These are phyloP conservation scores for Sebastes schlegelii DNA, from an alignment of 2,113 vertebrate species.

Conservation along the genomic window DNA sequence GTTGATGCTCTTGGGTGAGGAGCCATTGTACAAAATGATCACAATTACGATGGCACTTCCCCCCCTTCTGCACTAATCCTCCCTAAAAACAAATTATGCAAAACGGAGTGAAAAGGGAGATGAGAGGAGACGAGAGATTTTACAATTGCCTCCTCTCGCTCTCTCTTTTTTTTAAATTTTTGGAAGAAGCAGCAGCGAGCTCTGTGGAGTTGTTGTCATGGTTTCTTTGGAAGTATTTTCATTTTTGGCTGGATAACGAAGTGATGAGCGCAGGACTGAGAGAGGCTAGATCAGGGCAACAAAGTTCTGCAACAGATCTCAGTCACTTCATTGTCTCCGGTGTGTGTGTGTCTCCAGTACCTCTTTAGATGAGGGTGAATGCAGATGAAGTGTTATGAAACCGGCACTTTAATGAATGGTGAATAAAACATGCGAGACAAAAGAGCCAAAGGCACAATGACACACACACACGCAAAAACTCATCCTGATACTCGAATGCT, in stretches of 20 bases:
- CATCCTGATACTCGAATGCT: not conserved
- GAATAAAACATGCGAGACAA: slow-evolving; percentile 32
- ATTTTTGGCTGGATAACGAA: slow-evolving; percentile 39
- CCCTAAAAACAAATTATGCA: slow-evolving; percentile 59
- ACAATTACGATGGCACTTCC: slow-evolving; percentile 38
- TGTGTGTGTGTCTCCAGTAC: slow-evolving; percentile 25
- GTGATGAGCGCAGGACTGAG: slow-evolving; percentile 3
- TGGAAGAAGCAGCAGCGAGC: not conserved
- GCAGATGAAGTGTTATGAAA: slow-evolving; percentile 44
- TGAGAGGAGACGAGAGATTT: slow-evolving; percentile 20
- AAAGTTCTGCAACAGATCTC: slow-evolving; percentile 7
- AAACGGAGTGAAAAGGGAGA: slow-evolving; percentile 19
- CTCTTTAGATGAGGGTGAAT: slow-evolving; percentile 13
- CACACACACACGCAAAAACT: not conserved
- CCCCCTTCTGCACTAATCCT: slow-evolving; percentile 39
- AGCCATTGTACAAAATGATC: slow-evolving; percentile 56
- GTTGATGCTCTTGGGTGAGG: slow-evolving; percentile 62
- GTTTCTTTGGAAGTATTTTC: slow-evolving; percentile 58
- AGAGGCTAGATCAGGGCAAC: slow-evolving; percentile 10
- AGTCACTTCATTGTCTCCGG: slow-evolving; percentile 12
- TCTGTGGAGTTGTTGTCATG: slow-evolving; percentile 62
- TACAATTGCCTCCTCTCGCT: slow-evolving; percentile 15
- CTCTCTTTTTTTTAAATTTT: not conserved
- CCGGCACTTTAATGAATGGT: slow-evolving; percentile 23
- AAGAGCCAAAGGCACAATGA: not conserved